A percentile compares a stretch with the other conserved stretches of the same genome.
These are phyloP conservation scores for Rhombomys opimus DNA, from an alignment of 2,113 vertebrate genomes.

Conservation along the genomic window DNA sequence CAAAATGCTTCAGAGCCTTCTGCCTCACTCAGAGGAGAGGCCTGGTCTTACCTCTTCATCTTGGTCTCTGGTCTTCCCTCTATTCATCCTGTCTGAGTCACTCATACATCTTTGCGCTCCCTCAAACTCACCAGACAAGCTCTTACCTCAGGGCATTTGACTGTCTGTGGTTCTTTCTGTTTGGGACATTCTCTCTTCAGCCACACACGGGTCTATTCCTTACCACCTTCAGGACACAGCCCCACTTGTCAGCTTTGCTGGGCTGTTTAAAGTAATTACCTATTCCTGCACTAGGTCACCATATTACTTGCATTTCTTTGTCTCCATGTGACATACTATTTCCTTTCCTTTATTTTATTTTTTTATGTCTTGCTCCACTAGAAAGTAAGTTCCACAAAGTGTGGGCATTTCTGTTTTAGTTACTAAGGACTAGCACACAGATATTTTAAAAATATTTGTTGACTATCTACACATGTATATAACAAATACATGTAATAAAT, in stretches of 20 bases:
- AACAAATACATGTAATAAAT: not conserved
- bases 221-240: not conserved
- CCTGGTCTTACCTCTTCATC: not conserved
- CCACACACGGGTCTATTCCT: not conserved
- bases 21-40: not conserved
- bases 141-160: constrained; percentile 23
- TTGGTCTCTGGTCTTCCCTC: not conserved
- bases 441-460: constrained; percentile 18
- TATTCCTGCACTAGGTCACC: not conserved
- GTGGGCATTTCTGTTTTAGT: constrained; percentile 50
- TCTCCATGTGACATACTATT: not conserved
- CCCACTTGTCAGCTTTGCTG: not conserved
- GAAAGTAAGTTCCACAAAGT: not conserved
- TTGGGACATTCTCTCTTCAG: not conserved
- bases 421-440: not conserved
- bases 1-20: not conserved
- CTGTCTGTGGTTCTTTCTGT: not conserved
- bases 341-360: not conserved
- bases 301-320: not conserved
- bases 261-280: not conserved
- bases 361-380: not conserved
- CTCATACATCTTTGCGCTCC: not conserved
- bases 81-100: not conserved
- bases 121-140: not conserved
- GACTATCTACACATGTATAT: not conserved